Evolutionary conservation across 37 sponge, comb jelly and placozoan species (phyloP), one percentile per base, ranked within the genome.

Genomic region (Halichondria panicea): DNA sequence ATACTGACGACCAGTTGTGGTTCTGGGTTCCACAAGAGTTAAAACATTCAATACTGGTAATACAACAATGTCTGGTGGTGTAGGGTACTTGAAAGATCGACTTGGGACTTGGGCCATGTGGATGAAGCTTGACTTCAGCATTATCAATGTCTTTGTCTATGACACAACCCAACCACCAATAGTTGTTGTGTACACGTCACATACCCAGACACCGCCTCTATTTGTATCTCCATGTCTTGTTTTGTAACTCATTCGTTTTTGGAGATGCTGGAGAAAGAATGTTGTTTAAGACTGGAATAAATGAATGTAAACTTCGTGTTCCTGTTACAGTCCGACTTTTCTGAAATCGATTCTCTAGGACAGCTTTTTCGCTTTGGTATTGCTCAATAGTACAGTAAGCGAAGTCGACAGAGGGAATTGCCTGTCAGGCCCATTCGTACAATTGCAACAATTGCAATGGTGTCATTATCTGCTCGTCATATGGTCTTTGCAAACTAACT

Each of bases 381-480:
- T 65, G 52, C 11, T 79, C 70, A 25, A 21, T 68, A 33, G 59
- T 27, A 59, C 70, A 70, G 38, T 69, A 79, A 13, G 27, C 22
- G 45, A 79, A 79, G 19, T 2, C 34, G 65, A 61, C 53, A 42
- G 44, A 30, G n/a, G 46, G 37, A 9, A 81, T 81, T 19, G 57
- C 60, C n/a, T 42, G 21, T 1, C 33, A 79, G 31, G 58, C 56
- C 70, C 61, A 79, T 40, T 79, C 77, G 69, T 60, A 84, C 38
- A 84, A 34, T 61, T 78, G 73, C 4, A 33, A 84, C 38, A 84
- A 34, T 61, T 78, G 73, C 4, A 33, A 35, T 52, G 72, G 79
- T 38, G 86, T 77, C 72, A 85, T 61, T 24, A 85, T 77, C 71
- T 85, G 78, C 8, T 77, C 66, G 25, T 40, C 24, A 22, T 71